Base-by-base conservation (phyloP, 2,888 invertebrate species). In the Tetragnatha montana region DNA sequence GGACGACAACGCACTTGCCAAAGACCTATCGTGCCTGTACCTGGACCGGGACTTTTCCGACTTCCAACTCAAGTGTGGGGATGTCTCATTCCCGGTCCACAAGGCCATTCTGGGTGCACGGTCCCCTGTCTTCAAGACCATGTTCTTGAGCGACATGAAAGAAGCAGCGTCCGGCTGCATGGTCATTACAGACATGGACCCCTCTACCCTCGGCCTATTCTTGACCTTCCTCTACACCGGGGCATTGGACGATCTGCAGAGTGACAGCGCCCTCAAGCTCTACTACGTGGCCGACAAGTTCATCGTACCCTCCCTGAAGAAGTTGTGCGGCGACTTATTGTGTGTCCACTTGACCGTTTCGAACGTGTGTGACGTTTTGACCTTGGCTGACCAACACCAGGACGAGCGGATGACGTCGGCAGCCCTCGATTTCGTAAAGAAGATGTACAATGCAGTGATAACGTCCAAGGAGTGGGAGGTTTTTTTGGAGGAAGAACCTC, bases 261-360 rank as follows among this genome's bases (percentile, higher is more conserved):
- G 22, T 21, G 10, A 74, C 14, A 35, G 17, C 10, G 68, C 47
- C 1, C 14, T n/a, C 7, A n/a, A 74, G 8, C 60, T 83, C 14
- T 75, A 75, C 35, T 17, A 8, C 47, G 83, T 51, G n/a, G 83
- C 83, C 1, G 75, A 83, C 35, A 83, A 83, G 47, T 83, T 74
- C 50, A 47, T 12, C 6, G 21, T 83, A 1, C 7, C 6, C 8
- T 60, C 22, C n/a, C 68, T 83, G 35, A 83, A 83, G n/a, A 22
- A 60, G 1, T 47, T 74, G 60, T 83, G 83, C 35, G 35, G 47
- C 1, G 8, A 8, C 7, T n/a, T 70, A 8, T 47, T 81, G 70
- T 70, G 70, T 10, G 35, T 8, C 17, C n/a, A 47, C 6, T 49
- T 81, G 3, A 35, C 51, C 8, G n/a, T 21, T 12, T 19, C 22